These are phyloP conservation scores for Ctenodactylus gundi DNA, from an alignment of 2,113 vertebrate genomes.

Conservation along the genomic window DNA sequence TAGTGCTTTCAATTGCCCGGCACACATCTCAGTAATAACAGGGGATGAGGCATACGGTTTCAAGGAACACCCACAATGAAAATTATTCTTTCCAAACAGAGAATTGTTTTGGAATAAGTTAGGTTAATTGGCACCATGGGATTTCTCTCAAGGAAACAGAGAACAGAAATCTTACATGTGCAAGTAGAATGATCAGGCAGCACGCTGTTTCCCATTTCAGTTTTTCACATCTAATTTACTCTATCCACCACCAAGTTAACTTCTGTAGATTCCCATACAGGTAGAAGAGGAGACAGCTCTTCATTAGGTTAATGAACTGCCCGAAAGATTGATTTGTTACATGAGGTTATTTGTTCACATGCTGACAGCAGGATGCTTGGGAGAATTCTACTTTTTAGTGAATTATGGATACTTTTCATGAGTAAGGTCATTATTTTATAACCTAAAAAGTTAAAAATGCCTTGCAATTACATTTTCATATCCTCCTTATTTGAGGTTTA, in stretches of 20 bases:
- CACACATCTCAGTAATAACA: slow-evolving; percentile 88
- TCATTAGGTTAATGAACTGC: slow-evolving; percentile 79
- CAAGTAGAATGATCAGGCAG: slow-evolving; percentile 89
- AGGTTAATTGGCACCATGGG: slow-evolving; percentile 95
- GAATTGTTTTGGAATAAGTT: slow-evolving; percentile 95
- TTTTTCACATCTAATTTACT: slow-evolving; percentile 83
- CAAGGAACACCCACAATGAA: slow-evolving; percentile 97
- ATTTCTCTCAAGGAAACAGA: slow-evolving; percentile 93
- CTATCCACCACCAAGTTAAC: slow-evolving; percentile 85
- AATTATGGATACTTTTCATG: slow-evolving; percentile 19
- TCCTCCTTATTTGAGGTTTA: background rate
- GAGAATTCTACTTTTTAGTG: background rate
- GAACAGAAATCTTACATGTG: slow-evolving; percentile 93
- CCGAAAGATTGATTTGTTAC: slow-evolving; percentile 70
- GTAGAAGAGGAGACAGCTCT: slow-evolving; percentile 86
- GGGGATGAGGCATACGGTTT: slow-evolving; percentile 89
- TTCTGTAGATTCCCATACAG: slow-evolving; percentile 88
- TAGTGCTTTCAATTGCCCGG: slow-evolving; percentile 82
- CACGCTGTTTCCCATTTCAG: slow-evolving; percentile 82
- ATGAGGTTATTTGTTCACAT: slow-evolving; percentile 78
- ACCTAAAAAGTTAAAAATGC: slow-evolving; percentile 17
- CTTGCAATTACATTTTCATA: background rate
- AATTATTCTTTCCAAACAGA: slow-evolving; percentile 90
- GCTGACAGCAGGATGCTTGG: slow-evolving; percentile 16
- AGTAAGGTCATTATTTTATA: background rate